A percentile compares a stretch with the other conserved stretches of the same genome.
phyloP scores from a whole-genome alignment of 1,140 invertebrate genomes.

The Lysiphlebus fabarum region DNA sequence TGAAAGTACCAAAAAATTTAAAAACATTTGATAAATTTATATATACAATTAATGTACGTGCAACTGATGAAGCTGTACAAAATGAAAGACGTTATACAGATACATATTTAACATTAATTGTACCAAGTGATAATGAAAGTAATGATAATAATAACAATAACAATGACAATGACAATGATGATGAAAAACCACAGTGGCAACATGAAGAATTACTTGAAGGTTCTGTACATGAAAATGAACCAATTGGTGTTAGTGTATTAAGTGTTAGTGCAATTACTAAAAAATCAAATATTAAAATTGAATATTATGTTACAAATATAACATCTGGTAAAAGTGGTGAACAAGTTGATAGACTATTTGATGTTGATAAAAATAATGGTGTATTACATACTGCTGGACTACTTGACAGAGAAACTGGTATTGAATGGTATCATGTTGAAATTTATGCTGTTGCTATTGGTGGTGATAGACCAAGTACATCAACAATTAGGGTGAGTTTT shows the following conservation, averaged over 20 bases:
- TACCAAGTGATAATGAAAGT: slow-evolving; percentile 53
- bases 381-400: slow-evolving; percentile 80
- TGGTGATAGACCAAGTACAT: slow-evolving; percentile 64
- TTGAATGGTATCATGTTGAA: slow-evolving; percentile 76
- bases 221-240: slow-evolving; percentile 84
- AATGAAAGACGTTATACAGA: slow-evolving; percentile 80
- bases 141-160: too few species aligned
- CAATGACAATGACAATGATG: too few species aligned
- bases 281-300: slow-evolving; percentile 62
- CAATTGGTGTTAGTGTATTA: slow-evolving; percentile 76
- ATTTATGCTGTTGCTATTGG: slow-evolving; percentile 74
- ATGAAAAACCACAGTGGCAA: slow-evolving; percentile 62
- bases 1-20: slow-evolving; percentile 58
- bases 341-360: slow-evolving; percentile 80
- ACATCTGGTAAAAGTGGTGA: slow-evolving; percentile 66
- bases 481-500: slow-evolving; percentile 74
- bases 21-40: slow-evolving; percentile 60
- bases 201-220: slow-evolving; percentile 62
- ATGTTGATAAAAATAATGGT: slow-evolving; percentile 84
- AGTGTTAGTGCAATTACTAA: slow-evolving; percentile 67
- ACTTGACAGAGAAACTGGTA: slow-evolving; percentile 81
- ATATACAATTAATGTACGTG: slow-evolving; percentile 82
- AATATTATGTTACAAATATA: slow-evolving; percentile 91
- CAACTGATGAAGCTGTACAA: slow-evolving; percentile 87
- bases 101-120: slow-evolving; percentile 76